These are phyloP conservation scores for Clupea harengus DNA, from an alignment of 2,113 vertebrate genomes.

Conservation along the genomic window DNA sequence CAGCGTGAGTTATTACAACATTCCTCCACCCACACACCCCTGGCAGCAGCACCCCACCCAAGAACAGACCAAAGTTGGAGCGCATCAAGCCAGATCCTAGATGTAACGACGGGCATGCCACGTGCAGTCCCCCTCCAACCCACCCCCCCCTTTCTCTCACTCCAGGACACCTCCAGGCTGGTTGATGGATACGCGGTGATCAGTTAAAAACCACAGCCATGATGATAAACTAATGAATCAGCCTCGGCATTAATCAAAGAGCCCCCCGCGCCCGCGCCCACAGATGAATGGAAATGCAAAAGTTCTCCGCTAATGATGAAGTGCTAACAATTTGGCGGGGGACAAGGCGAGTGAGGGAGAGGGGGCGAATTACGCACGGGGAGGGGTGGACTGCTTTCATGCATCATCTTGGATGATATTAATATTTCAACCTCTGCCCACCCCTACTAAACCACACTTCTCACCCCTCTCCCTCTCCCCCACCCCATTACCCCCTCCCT, in stretches of 20 bases:
- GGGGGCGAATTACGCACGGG: constrained; percentile 90
- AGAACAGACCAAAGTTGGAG: constrained; percentile 10
- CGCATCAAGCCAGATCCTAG: neutral
- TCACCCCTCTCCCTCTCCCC: constrained; percentile 3
- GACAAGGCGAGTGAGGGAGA: constrained; percentile 81
- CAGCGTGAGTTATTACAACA: constrained; percentile 62
- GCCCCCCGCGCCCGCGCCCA: constrained; percentile 62
- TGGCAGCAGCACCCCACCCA: constrained; percentile 39
- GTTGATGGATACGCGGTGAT: constrained; percentile 83
- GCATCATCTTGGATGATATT: constrained; percentile 99
- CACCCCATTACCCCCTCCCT: constrained; percentile 8
- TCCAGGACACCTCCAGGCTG: constrained; percentile 22
- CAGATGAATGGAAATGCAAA: constrained; percentile 97
- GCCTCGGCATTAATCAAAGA: constrained; percentile 91
- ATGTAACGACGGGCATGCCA: neutral
- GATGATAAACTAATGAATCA: constrained; percentile 99
- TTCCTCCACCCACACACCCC: constrained; percentile 28
- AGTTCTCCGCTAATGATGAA: constrained; percentile 99
- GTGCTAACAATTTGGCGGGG: constrained; percentile 97
- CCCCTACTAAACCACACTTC: constrained; percentile 4
- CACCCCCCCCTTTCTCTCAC: constrained; percentile 30
- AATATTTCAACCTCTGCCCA: constrained; percentile 87
- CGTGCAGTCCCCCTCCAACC: constrained; percentile 11
- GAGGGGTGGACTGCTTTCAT: constrained; percentile 78
- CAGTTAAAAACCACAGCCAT: constrained; percentile 92